Base-by-base conservation (phyloP, 2,888 invertebrate species). In the Blera fallax region DNA sequence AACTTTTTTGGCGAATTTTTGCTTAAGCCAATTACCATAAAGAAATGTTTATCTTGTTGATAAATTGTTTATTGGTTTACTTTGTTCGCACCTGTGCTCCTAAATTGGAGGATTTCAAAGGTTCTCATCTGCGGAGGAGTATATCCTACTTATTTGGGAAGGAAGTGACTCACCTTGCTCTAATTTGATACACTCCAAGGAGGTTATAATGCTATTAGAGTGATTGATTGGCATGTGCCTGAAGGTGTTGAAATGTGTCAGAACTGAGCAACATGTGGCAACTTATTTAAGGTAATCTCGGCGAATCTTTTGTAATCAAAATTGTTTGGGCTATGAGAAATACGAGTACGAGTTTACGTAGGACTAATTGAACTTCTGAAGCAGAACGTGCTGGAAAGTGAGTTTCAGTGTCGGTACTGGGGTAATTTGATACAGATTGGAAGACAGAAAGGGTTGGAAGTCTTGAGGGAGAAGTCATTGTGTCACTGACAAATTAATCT, bases 1-100 rank as follows among this genome's bases (percentile, higher is more conserved):
- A 32, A 29, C 1, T 29, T 32, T 58, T 52, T 21, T 10, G 18
- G 21, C 10, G 29, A 18, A 32, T 18, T 50, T 45, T 70, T 27
- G 37, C 54, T 73, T 58, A 14, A 50, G 58, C 56, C 67, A 72
- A 83, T 83, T 73, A 62, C 60, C 73, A 67, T 60, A 34, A 60
- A 67, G 60, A 56, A 50, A 62, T 70, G 16, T 79, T 72, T 79
- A 72, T 65, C 48, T 48, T 32, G 45, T 48, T 65, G 73, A 78
- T 73, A 67, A 83, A 83, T 78, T 73, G 52, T 54, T 78, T 52
- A 67, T 40, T 83, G 48, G 54, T 73, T 73, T 58, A 56, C 45
- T 67, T 65, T 48, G 37, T 34, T 40, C 50, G 34, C 82, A 82
- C 58, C 70, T 82, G 77, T 58, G 67, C 58, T 29, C 11, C 16